Base-by-base conservation (phyloP, 2,797 vertebrate species). In the Betta splendens region DNA sequence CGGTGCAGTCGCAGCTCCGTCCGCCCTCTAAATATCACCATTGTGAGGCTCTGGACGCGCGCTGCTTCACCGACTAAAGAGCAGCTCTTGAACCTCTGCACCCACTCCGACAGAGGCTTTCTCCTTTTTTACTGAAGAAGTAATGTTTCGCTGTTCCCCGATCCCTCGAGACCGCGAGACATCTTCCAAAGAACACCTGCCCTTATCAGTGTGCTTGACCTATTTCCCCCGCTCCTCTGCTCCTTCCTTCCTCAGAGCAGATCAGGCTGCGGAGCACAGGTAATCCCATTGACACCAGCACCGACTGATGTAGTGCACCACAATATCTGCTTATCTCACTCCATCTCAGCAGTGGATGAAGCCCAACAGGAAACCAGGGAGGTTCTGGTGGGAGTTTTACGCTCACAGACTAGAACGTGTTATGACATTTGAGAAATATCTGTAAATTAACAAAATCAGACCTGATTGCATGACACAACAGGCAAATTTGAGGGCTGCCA, bases 181-280 rank as follows among this genome's bases (percentile, higher is more conserved):
- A 89, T 88, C 87, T 91, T 89, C 69, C 77, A 89, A 85, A 79
- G 75, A 69, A 47, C 81, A 89, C 61, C 79, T 85, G 75, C 77
- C 78, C 85, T 88, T 89, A 89, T 91, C 83, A 77, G 64, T 77
- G 83, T 72, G 82, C 81, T 80, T 92, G 86, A 86, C 84, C 86
- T 81, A 85, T 85, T 88, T 89, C 79, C 75, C 51, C 72, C 62
- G 79, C 83, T 81, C 69, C 57, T 64, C 78, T 53, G 52, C 79
- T 69, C 58, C 51, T 59, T 72, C 66, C 67, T 67, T 63, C 69
- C 60, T 63, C 52, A 26, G 59, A 47, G 59, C 36, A 7, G 77
- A 77, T 50, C 10, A 38, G 73, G 50, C 80, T 75, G 61, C 68
- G 61, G 62, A 84, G 79, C 70, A 86, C 73, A 69, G 74, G 72